Base-by-base conservation (phyloP, 2,797 vertebrate species). In the Galaxias olidus region DNA sequence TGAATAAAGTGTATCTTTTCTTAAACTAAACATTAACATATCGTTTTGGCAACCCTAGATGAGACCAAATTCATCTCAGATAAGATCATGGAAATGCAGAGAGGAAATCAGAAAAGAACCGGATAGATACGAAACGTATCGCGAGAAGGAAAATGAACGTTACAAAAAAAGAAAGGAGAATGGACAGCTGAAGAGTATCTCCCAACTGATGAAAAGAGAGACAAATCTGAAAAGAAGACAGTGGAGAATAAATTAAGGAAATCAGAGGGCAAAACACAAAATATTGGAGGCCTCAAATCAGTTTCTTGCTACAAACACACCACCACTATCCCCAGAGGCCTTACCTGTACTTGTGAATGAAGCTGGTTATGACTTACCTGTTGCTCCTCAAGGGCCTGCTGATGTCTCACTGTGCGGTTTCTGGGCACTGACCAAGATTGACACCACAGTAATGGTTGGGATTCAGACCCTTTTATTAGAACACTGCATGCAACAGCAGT, bases 291-390 rank as follows among this genome's bases (percentile, higher is more conserved):
- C 43, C 45, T 47, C 44, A 48, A 12, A 48, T 20, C 10, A 48
- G 44, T 61, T 61, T 61, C 17, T 61, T 13, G 44, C 45, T 30
- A 49, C 46, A 14, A 15, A 48, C 18, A 48, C 59, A 20, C 59
- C 45, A 48, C 59, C 59, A 20, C 44, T 47, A 30, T 61, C 59
- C 59, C 59, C 59, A 60, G 59, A 61, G 45, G 52, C 19, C n/a
- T 18, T 45, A 45, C 44, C 44, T 45, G 44, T 18, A n/a, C n/a
- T n/a, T n/a, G n/a, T n/a, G 52, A 10, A 54, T 8, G 7, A 54
- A 54, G 52, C 52, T 54, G 52, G 4, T 5, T 20, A 54, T 54
- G 52, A 54, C 52, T 18, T 54, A 54, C 52, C 52, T 54, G 52
- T 54, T 54, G 15, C 18, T 54, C 52, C 8, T 19, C 7, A 54